These are phyloP conservation scores for Sabatieria punctata DNA, from an alignment of 2,888 invertebrate genomes.

Conservation along the genomic window DNA sequence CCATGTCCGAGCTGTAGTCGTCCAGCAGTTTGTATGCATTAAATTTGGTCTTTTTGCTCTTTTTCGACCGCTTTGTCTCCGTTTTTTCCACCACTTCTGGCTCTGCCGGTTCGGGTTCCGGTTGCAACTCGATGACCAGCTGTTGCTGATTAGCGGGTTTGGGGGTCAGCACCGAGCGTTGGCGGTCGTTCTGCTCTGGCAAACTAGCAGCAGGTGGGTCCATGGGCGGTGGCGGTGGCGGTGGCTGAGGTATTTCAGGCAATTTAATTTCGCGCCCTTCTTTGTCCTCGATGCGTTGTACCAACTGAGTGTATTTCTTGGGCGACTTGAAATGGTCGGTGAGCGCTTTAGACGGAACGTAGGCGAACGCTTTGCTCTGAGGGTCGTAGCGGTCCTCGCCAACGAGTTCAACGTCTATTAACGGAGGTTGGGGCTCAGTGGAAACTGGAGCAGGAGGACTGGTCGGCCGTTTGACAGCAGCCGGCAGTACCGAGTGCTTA, in stretches of 20 bases:
- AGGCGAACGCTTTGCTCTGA: slow-evolving; percentile 28
- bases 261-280: background rate
- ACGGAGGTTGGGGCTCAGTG: background rate
- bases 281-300: slow-evolving; percentile 7
- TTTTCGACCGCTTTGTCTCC: background rate
- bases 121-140: background rate
- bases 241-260: background rate
- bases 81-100: background rate
- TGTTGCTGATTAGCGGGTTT: too few relatives aligned
- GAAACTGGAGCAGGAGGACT: background rate
- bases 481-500: slow-evolving; percentile 15
- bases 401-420: slow-evolving; percentile 27
- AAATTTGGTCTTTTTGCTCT: slow-evolving; percentile 11
- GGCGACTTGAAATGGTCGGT: slow-evolving; percentile 22
- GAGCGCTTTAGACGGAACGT: slow-evolving; percentile 28
- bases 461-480: slow-evolving; percentile 5
- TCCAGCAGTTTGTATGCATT: slow-evolving; percentile 17
- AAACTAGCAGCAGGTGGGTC: too few relatives aligned
- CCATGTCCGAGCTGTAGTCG: slow-evolving; percentile 21
- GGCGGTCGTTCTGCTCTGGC: too few relatives aligned
- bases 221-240: too few relatives aligned
- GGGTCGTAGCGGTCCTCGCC: slow-evolving; percentile 29
- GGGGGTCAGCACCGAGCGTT: background rate
- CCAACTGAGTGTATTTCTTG: slow-evolving; percentile 13
- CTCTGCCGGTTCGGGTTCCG: background rate